Percentiles rank a stretch among this genome's conserved stretches.
These are phyloP conservation scores for Corythornis cristatus DNA, from an alignment of 2,113 vertebrate genomes.

Conservation along the genomic window DNA sequence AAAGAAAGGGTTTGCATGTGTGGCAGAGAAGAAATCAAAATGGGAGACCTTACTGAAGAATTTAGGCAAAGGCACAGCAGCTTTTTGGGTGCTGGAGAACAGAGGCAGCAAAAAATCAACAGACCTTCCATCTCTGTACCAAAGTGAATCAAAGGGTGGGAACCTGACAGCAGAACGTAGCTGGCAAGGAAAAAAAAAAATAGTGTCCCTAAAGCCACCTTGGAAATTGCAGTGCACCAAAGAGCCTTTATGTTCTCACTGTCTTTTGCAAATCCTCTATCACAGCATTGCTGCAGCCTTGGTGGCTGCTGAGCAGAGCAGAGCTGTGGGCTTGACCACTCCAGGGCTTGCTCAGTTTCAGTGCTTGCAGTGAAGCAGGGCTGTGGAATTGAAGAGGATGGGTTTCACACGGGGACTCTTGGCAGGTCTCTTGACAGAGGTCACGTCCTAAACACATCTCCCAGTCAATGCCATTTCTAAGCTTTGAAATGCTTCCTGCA, in stretches of 20 bases:
- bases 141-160: not conserved
- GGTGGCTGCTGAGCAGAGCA: not conserved
- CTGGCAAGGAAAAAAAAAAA: not conserved
- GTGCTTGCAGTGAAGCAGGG: rapidly evolving
- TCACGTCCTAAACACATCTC: not conserved
- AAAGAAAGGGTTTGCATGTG: not conserved
- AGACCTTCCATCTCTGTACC: not conserved
- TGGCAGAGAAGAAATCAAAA: not conserved
- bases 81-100: not conserved
- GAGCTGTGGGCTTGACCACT: not conserved
- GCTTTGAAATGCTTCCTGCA: not conserved
- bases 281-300: not conserved
- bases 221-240: rapidly evolving
- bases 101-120: rapidly evolving
- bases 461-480: not conserved
- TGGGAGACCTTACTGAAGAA: not conserved
- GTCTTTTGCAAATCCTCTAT: not conserved
- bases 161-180: not conserved
- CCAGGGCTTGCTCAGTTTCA: not conserved
- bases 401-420: not conserved
- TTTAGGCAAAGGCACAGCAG: not conserved
- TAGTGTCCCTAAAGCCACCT: rapidly evolving
- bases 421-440: not conserved
- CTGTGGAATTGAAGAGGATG: not conserved
- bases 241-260: not conserved